Conservation (phyloP, 2,113 vertebrate genomes). For the Chlorocebus sabaeus region DNA sequence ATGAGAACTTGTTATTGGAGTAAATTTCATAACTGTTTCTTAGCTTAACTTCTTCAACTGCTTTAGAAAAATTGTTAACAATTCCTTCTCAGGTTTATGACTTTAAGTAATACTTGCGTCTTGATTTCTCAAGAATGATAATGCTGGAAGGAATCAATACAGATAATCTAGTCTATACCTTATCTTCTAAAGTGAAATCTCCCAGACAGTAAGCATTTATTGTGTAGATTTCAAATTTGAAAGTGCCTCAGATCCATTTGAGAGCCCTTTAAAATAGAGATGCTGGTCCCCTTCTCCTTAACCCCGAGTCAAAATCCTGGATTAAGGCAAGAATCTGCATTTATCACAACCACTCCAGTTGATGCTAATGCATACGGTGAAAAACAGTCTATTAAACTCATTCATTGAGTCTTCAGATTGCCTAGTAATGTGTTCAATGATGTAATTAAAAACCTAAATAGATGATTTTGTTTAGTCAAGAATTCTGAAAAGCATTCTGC, state of each 20-base stretch:
- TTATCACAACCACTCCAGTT: not conserved
- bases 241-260: not conserved
- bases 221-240: not conserved
- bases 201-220: not conserved
- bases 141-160: slow-evolving; percentile 17
- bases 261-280: not conserved
- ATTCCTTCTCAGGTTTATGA: not conserved
- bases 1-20: not conserved
- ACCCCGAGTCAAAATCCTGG: not conserved
- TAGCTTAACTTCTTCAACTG: not conserved
- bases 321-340: not conserved
- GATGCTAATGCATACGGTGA: not conserved
- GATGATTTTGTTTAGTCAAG: not conserved
- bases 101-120: not conserved
- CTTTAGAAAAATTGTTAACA: not conserved
- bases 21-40: not conserved
- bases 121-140: not conserved
- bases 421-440: not conserved
- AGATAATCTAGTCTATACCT: not conserved
- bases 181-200: slow-evolving; percentile 20
- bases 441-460: not conserved
- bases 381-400: not conserved
- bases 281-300: not conserved
- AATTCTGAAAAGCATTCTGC: not conserved
- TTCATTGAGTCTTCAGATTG: not conserved